Base-by-base conservation (phyloP, 2,888 invertebrate genomes). In the Ectropis crepuscularia region DNA sequence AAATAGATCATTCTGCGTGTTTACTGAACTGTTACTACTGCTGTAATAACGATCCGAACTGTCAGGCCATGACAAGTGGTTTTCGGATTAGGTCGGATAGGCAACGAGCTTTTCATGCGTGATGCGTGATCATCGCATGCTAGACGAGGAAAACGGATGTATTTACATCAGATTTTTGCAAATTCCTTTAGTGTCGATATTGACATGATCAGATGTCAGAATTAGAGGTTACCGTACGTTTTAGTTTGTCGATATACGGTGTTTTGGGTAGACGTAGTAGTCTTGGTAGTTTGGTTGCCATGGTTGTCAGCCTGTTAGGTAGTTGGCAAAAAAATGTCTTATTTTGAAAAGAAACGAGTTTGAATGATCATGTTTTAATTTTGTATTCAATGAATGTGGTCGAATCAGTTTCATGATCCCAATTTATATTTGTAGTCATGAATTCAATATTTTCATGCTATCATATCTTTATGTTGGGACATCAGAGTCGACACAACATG, bases 1-100 rank as follows among this genome's bases (percentile, higher is more conserved):
- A 61, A 65, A 54, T 60, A 54, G 41, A 69, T 61, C 69, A 69
- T 69, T 51, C 9, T 49, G 12, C 49, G 41, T 37, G 54, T 60
- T 54, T 54, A 42, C 51, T 42, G 49, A 51, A 53, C 53, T 45
- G 59, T 57, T 11, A 53, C 53, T n/a, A 53, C 10, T 28, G 43
- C 11, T 48, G 57, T 46, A 39, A 41, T 57, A 37, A 41, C 7
- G 47, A 46, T 37, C 38, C 42, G 39, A 49, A 46, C 53, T 45
- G 58, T 63, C 48, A 58, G 45, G n/a, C 41, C 8, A 37, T 50
- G 59, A 59, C 59, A 47, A 53, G 49, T 12, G 5, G 5, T 45
- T 58, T 58, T 58, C 11, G 46, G 50, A 42, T 59, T 42, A 57
- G 28, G 59, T 42, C 9, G 43, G 6, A 42, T 28, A 8, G 38